Evolutionary conservation across 2,888 invertebrate genomes (phyloP).

Genomic region (Drosophila falleni): DNA sequence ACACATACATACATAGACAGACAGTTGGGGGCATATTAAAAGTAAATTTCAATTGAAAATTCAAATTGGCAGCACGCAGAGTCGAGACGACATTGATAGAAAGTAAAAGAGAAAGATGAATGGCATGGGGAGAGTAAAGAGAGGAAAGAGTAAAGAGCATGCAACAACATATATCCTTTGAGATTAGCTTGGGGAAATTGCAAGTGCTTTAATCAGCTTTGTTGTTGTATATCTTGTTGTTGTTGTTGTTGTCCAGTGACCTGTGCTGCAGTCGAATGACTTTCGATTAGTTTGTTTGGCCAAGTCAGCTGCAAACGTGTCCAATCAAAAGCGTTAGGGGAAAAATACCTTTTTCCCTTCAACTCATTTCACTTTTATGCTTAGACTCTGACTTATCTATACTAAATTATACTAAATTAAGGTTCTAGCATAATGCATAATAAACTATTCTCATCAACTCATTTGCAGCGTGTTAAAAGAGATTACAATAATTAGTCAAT

Average conservation of each 20-base stretch:
- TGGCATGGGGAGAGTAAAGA: not conserved
- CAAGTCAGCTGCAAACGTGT: conserved; percentile 56
- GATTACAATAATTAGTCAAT: conserved; percentile 53
- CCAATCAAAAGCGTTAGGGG: conserved; percentile 36
- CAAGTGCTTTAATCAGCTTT: conserved; percentile 29
- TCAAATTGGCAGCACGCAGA: conserved; percentile 50
- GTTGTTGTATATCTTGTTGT: conserved; percentile 9
- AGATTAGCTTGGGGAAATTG: conserved; percentile 71
- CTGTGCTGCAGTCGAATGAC: conserved; percentile 50
- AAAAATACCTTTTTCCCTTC: not conserved
- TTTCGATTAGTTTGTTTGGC: conserved; percentile 69
- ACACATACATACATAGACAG: conserved; percentile 5
- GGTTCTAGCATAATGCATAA: conserved; percentile 5
- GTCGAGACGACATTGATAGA: conserved; percentile 49
- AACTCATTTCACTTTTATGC: not conserved
- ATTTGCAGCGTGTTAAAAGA: conserved; percentile 16
- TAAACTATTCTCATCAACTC: conserved; percentile 35
- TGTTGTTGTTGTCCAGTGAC: conserved; percentile 61
- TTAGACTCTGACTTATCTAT: not conserved
- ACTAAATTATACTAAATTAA: not conserved
- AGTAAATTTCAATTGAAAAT: conserved; percentile 76
- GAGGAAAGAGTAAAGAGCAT: too few species aligned
- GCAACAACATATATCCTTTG: conserved; percentile 58
- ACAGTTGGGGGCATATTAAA: conserved; percentile 67
- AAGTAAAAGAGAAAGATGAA: conserved; percentile 22